Evolutionary conservation across 2,797 vertebrate genomes (phyloP), one percentile per base, ranked within the genome.

Genomic region (Florisuga fusca): DNA sequence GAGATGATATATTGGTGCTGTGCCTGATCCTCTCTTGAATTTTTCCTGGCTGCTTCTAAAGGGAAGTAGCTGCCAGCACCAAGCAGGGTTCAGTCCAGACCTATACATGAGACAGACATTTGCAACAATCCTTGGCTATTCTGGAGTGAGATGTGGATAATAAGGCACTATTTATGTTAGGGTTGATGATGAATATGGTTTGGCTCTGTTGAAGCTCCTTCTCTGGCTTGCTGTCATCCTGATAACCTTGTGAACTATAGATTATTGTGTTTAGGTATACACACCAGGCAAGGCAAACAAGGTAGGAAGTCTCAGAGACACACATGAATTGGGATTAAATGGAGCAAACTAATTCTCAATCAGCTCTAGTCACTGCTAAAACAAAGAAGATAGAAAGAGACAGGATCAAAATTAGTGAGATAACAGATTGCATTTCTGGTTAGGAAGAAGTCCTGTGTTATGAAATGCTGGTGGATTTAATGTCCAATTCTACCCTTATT

Each of bases 321-420:
- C 81, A 87, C 72, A 59, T 81, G 89, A 95, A 91, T 93, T 92
- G 76, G 89, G 72, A 87, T 90, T 91, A 94, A 96, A 97, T 96
- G 79, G 87, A 95, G 87, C 89, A 95, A 92, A 91, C 69, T 89
- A 94, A 95, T 95, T 92, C 89, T 78, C 76, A 53, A 50, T 94
- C 93, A 92, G 87, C 92, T 83, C 61, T 73, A 72, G 46, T 95
- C 92, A 85, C 26, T 51, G 68, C 58, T 78, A 68, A 93, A 87
- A 43, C 0, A 3, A 95, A 90, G 87, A 95, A 66, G 72, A 97
- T 91, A 17, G 82, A 58, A 96, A 80, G 93, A 94, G 94, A 87
- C 93, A 95, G 95, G 82, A 78, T 75, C 82, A 92, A 83, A 96
- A 94, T 93, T 91, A 94, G 69, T 0, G 0, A 94, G 79, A 53